Base-by-base conservation (phyloP, 2,888 invertebrate genomes). In the Congeria kusceri region DNA sequence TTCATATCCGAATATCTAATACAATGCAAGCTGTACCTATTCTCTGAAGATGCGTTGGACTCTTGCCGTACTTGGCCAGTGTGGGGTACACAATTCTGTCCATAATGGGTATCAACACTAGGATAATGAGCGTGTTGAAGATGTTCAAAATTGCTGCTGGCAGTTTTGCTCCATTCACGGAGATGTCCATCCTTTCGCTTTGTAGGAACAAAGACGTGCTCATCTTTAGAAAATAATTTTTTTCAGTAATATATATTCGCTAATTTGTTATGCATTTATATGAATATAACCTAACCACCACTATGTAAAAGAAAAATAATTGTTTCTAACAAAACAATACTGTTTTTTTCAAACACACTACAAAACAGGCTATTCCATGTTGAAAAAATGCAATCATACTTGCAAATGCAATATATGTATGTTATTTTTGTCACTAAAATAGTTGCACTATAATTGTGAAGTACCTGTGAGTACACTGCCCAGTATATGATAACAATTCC, bases 81-180 rank as follows among this genome's bases (percentile, higher is more conserved):
- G 83, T 63, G 3, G 91, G 91, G 80, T 91, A 91, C 18, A 92
- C 77, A 7, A 86, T 58, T 11, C 86, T 69, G 78, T 92, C 92
- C 70, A 92, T 88, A 28, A 92, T 73, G 3, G 92, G 92, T 27
- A 92, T 89, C 13, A 91, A 87, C 9, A 92, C 66, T n/a, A 92
- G 78, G 67, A 92, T 91, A 39, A 89, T 89, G 44, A 90, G 70
- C 5, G 90, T 90, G 78, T 91, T 91, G 82, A 92, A 92, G 25
- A 90, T 83, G 70, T 91, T 91, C 28, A 92, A 79, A 13, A 89
- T 87, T 4, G 92, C 91, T 3, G 89, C 91, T 15, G 92, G 92
- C 47, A 92, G 80, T 27, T 87, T 80, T 1, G 75, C 73, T 32
- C 67, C 70, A 0, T 89, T 90, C 0, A 91, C 67, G 11, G 82